phyloP scores from a whole-genome alignment of 2,113 vertebrate genomes.

The Clupea harengus region DNA sequence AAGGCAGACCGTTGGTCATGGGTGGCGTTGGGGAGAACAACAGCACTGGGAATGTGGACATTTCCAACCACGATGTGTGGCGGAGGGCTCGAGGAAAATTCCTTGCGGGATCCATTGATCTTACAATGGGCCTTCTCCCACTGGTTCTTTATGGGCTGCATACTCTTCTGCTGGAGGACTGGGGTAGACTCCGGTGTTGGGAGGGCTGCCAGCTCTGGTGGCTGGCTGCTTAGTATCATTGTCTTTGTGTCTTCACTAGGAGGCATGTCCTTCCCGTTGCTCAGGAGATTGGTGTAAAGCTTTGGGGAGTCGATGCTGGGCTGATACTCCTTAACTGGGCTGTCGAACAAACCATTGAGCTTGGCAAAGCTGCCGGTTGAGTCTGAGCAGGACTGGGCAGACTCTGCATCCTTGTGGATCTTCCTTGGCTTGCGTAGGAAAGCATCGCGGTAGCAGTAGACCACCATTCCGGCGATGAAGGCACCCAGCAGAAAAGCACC shows the following conservation, averaged over 20 bases:
- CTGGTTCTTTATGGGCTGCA: slow-evolving; percentile 90
- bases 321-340: slow-evolving; percentile 94
- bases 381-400: slow-evolving; percentile 88
- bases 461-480: slow-evolving; percentile 90
- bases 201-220: slow-evolving; percentile 90
- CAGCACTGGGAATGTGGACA: slow-evolving; percentile 92
- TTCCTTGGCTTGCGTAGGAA: slow-evolving; percentile 87
- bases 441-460: slow-evolving; percentile 92
- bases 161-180: slow-evolving; percentile 90
- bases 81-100: slow-evolving; percentile 85
- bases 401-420: slow-evolving; percentile 91
- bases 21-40: slow-evolving; percentile 95
- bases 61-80: slow-evolving; percentile 84
- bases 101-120: slow-evolving; percentile 79
- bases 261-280: slow-evolving; percentile 83
- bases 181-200: slow-evolving; percentile 96
- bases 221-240: slow-evolving; percentile 85
- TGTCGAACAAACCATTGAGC: slow-evolving; percentile 92
- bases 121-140: slow-evolving; percentile 82
- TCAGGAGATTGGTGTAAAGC: slow-evolving; percentile 90
- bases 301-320: slow-evolving; percentile 90
- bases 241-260: slow-evolving; percentile 82
- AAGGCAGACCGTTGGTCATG: slow-evolving; percentile 85
- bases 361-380: slow-evolving; percentile 94
- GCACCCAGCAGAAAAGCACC: slow-evolving; percentile 94